Conservation (phyloP, 2,797 vertebrate species). For the Eleutherodactylus coqui region DNA sequence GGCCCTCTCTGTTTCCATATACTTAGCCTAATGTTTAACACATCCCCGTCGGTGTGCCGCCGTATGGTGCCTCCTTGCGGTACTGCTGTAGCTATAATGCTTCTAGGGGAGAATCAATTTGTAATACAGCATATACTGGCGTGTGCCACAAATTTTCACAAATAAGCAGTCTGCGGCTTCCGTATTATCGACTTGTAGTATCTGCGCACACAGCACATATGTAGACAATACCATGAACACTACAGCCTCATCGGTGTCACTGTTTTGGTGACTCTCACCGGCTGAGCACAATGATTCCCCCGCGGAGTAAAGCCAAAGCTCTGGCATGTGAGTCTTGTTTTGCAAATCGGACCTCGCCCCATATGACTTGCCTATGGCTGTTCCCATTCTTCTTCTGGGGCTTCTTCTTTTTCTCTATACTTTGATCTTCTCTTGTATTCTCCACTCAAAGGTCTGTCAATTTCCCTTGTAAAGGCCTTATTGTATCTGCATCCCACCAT, state of each 20-base stretch:
- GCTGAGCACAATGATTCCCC: constrained; percentile 8
- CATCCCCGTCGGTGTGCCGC: too few species aligned
- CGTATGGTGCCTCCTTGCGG: too few species aligned
- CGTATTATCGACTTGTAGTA: too few species aligned
- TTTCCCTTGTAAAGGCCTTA: constrained; percentile 32
- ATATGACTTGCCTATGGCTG: constrained; percentile 16
- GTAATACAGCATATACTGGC: too few species aligned
- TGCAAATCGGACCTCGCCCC: constrained; percentile 25
- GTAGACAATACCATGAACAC: too few species aligned
- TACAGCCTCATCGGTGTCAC: background rate
- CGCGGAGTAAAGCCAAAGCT: background rate
- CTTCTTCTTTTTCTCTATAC: constrained; percentile 22
- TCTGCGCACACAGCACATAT: background rate
- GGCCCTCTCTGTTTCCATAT: too few species aligned
- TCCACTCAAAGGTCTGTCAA: constrained; percentile 24
- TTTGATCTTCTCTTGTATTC: constrained; percentile 53
- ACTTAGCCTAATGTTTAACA: too few species aligned
- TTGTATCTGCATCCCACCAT: constrained; percentile 53
- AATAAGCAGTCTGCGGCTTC: background rate
- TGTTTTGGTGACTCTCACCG: background rate
- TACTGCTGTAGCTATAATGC: background rate
- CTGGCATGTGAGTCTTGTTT: constrained; percentile 13
- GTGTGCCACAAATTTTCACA: too few species aligned
- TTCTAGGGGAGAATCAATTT: background rate
- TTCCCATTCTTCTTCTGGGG: constrained; percentile 21